phyloP scores from a whole-genome alignment of 2,113 vertebrate genomes.

The Mus pahari region DNA sequence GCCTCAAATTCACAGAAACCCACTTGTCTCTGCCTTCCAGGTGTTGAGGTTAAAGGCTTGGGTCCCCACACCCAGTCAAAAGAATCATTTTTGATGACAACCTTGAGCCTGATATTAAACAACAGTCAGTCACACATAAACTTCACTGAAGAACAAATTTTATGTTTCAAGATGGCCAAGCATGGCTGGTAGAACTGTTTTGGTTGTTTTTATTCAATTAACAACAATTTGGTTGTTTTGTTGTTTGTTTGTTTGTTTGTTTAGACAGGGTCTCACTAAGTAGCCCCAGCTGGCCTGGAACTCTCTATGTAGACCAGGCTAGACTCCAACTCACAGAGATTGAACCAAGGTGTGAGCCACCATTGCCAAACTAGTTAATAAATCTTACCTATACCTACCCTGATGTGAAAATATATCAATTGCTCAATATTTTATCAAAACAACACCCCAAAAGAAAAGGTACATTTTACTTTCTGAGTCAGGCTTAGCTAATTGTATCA shows the following conservation, averaged over 20 bases:
- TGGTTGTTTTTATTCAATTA: background rate
- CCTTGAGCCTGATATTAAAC: conserved; percentile 1
- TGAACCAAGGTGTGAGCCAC: background rate
- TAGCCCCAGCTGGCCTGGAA: background rate
- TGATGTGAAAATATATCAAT: conserved; percentile 2
- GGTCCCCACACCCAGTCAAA: too few species aligned
- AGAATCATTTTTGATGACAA: conserved; percentile 51
- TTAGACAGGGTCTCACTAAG: background rate
- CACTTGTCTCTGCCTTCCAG: background rate
- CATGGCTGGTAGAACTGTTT: background rate
- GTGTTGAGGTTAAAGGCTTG: background rate
- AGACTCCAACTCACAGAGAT: background rate
- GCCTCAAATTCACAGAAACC: background rate
- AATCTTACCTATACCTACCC: background rate
- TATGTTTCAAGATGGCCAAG: conserved; percentile 28
- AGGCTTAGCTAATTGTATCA: background rate
- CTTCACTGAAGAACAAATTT: conserved; percentile 43
- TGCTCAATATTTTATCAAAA: conserved; percentile 33
- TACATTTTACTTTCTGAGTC: conserved; percentile 41
- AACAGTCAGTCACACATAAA: conserved; percentile 15
- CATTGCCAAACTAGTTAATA: background rate
- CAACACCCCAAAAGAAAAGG: background rate
- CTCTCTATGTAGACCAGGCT: background rate
- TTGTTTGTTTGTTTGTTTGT: background rate
- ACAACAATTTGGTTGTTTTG: background rate